These are phyloP conservation scores for Piaya cayana DNA, from an alignment of 2,113 vertebrate genomes.

Conservation along the genomic window DNA sequence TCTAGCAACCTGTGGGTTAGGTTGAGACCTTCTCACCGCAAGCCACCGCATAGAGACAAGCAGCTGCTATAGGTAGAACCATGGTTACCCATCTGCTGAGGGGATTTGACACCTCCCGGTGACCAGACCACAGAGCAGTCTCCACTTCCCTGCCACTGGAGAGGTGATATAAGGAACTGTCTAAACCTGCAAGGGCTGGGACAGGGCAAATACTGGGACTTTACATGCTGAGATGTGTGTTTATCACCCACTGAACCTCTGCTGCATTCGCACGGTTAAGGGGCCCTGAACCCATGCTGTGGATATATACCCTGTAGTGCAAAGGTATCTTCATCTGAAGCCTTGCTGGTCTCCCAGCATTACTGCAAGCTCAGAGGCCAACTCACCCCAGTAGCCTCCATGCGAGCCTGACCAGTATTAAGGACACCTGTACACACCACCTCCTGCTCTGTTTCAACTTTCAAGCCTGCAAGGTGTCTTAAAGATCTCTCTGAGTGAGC, in stretches of 20 bases:
- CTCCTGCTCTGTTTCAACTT: not conserved
- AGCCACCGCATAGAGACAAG: accelerated
- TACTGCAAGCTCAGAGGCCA: not conserved
- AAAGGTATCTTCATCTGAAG: not conserved
- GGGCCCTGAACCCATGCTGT: too few relatives aligned
- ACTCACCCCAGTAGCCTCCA: not conserved
- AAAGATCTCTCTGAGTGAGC: not conserved
- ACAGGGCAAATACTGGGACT: not conserved
- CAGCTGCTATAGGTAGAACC: accelerated
- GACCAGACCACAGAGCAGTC: not conserved
- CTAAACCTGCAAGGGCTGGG: not conserved
- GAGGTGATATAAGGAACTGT: too few relatives aligned
- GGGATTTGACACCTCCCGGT: not conserved
- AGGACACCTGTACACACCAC: not conserved
- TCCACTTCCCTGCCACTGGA: accelerated
- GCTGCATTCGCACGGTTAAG: not conserved
- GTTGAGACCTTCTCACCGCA: not conserved
- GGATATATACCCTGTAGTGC: not conserved
- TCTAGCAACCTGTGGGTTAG: not conserved
- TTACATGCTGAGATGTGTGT: not conserved
- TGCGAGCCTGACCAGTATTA: accelerated
- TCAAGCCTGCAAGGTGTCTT: too few relatives aligned
- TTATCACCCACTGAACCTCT: not conserved
- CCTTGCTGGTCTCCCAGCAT: not conserved
- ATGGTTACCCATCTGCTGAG: accelerated